Percentiles rank a stretch among this genome's conserved stretches.
Conservation (phyloP, 2,888 invertebrate species). For the Dynastes tityus region DNA sequence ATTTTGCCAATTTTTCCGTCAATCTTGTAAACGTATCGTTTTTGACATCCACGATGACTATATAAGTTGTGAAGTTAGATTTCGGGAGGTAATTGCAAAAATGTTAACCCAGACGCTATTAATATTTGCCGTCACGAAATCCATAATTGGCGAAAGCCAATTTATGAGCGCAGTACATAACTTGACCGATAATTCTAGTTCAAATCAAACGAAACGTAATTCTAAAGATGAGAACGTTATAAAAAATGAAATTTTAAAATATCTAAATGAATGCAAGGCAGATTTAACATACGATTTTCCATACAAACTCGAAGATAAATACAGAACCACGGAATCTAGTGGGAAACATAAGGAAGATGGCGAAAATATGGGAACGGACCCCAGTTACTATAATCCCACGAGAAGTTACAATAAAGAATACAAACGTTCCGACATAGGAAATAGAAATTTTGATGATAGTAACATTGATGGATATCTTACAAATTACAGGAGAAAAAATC, state of each 20-base stretch:
- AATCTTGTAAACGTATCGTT: background rate
- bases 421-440: background rate
- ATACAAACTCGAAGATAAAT: background rate
- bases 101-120: slow-evolving; percentile 16
- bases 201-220: slow-evolving; percentile 23
- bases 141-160: slow-evolving; percentile 31
- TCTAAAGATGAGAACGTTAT: slow-evolving; percentile 50
- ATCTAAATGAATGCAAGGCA: slow-evolving; percentile 62
- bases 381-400: background rate
- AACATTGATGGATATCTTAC: slow-evolving; percentile 40
- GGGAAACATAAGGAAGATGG: slow-evolving; percentile 2
- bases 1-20: slow-evolving; percentile 31
- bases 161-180: slow-evolving; percentile 46
- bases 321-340: slow-evolving; percentile 1
- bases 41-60: background rate
- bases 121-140: background rate
- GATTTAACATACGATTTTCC: slow-evolving; percentile 55
- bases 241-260: slow-evolving; percentile 61
- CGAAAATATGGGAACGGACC: too few species aligned
- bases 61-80: background rate
- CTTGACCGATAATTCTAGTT: slow-evolving; percentile 29
- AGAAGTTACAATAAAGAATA: background rate
- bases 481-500: slow-evolving; percentile 5
- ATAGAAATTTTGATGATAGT: slow-evolving; percentile 28
- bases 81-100: background rate